Evolutionary conservation across 2,113 vertebrate genomes (phyloP).

Genomic region (Lophochroa leadbeateri): DNA sequence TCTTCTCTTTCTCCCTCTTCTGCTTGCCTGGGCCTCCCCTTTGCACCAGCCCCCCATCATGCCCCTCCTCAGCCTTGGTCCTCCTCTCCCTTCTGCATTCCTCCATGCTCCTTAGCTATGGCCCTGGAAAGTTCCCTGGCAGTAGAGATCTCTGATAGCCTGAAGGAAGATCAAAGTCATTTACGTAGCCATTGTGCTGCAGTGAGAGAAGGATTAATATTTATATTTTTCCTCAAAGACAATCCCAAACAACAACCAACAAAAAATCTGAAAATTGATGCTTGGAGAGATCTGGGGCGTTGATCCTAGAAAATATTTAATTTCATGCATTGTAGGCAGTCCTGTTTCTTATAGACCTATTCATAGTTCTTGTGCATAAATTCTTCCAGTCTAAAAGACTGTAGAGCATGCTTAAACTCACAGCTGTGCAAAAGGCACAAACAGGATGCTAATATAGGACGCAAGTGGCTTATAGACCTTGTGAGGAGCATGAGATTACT

Average conservation of each 20-base stretch:
- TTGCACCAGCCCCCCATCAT: not conserved
- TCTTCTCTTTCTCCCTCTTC: not conserved
- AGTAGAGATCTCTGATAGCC: not conserved
- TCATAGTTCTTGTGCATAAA: not conserved
- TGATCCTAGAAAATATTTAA: not conserved
- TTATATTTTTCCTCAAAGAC: not conserved
- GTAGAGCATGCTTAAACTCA: not conserved
- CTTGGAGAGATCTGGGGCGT: not conserved
- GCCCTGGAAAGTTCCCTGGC: not conserved
- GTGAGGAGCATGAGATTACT: not conserved
- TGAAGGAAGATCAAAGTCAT: not conserved
- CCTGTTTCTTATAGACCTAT: not conserved
- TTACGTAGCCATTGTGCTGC: not conserved
- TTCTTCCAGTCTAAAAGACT: not conserved
- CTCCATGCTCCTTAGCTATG: fast-evolving
- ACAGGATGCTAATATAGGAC: not conserved
- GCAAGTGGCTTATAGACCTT: not conserved
- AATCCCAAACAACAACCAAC: not conserved
- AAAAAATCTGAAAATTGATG: not conserved
- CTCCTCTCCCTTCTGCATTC: not conserved
- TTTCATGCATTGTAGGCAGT: not conserved
- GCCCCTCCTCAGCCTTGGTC: not conserved
- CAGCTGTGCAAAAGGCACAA: not conserved
- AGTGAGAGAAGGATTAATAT: not conserved
- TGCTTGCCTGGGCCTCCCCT: not conserved